A percentile compares a stretch with the other conserved stretches of the same genome.
Evolutionary conservation across 64 coral and sea anemone species (phyloP).

Genomic region (Catalaphyllia jardinei): DNA sequence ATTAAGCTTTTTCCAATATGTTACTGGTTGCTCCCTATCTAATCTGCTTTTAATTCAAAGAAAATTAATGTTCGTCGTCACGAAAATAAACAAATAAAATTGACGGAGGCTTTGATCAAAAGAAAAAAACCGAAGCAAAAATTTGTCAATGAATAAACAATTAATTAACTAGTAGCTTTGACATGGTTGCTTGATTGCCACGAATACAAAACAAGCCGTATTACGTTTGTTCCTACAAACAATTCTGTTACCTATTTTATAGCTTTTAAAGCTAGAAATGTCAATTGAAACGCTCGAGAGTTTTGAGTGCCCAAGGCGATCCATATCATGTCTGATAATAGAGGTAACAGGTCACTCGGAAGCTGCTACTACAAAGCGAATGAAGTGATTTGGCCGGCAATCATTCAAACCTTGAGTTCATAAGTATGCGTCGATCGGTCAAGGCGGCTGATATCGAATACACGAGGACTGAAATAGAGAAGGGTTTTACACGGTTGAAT

Average conservation of each 20-base stretch:
- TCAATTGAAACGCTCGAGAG: too few species aligned
- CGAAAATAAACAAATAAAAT: constrained; percentile 4
- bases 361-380: neutral
- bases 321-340: neutral
- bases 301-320: too few species aligned
- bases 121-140: neutral
- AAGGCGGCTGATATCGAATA: neutral
- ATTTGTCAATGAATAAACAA: neutral
- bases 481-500: too few species aligned
- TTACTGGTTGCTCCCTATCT: neutral
- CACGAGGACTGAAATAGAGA: neutral
- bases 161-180: neutral
- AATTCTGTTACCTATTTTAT: too few species aligned
- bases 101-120: neutral
- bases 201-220: neutral
- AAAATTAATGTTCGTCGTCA: neutral
- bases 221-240: too few species aligned
- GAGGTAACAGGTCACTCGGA: neutral
- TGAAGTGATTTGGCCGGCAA: neutral
- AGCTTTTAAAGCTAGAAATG: too few species aligned
- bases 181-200: neutral
- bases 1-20: neutral
- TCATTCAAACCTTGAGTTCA: neutral
- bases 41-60: neutral
- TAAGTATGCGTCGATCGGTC: neutral